A percentile compares a stretch with the other conserved stretches of the same genome.
These are phyloP conservation scores for Protaetia brevitarsis DNA, from an alignment of 1,140 invertebrate species.

Conservation along the genomic window DNA sequence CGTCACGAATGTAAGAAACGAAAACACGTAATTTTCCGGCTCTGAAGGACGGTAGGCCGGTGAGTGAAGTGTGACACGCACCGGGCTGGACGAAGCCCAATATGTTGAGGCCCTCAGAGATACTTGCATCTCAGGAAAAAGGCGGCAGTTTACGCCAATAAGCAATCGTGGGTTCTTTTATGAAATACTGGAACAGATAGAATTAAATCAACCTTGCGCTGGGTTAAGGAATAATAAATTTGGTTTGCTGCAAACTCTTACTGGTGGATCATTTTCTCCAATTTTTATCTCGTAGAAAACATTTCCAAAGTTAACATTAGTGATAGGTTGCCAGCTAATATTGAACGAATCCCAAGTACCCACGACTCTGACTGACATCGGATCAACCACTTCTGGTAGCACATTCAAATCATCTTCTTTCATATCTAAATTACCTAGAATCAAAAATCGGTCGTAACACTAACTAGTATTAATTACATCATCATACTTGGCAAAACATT, in stretches of 20 bases:
- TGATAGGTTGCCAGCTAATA: conserved; percentile 73
- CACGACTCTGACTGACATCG: conserved; percentile 60
- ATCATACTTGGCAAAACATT: conserved; percentile 55
- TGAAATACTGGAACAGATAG: conserved; percentile 49
- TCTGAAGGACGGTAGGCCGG: conserved; percentile 70
- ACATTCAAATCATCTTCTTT: conserved; percentile 56
- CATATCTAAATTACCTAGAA: background rate
- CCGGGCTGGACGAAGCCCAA: conserved; percentile 71
- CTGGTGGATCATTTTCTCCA: conserved; percentile 40
- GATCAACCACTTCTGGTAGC: conserved; percentile 64
- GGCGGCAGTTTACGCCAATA: conserved; percentile 54
- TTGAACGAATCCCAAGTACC: conserved; percentile 75
- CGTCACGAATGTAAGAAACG: conserved; percentile 52
- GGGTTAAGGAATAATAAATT: background rate
- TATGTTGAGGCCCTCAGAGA: conserved; percentile 76
- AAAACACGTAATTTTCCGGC: conserved; percentile 68
- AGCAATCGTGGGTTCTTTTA: conserved; percentile 49
- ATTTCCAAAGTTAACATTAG: conserved; percentile 72
- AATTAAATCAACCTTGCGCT: conserved; percentile 25
- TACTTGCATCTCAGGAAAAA: conserved; percentile 67
- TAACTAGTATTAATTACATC: background rate
- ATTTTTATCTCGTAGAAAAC: conserved; percentile 83
- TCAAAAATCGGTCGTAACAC: background rate
- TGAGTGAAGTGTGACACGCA: conserved; percentile 57
- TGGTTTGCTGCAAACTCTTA: conserved; percentile 30